A percentile compares a stretch with the other conserved stretches of the same genome.
These are phyloP conservation scores for Aldabrachelys gigantea DNA, from an alignment of 2,113 vertebrate genomes.

Conservation along the genomic window DNA sequence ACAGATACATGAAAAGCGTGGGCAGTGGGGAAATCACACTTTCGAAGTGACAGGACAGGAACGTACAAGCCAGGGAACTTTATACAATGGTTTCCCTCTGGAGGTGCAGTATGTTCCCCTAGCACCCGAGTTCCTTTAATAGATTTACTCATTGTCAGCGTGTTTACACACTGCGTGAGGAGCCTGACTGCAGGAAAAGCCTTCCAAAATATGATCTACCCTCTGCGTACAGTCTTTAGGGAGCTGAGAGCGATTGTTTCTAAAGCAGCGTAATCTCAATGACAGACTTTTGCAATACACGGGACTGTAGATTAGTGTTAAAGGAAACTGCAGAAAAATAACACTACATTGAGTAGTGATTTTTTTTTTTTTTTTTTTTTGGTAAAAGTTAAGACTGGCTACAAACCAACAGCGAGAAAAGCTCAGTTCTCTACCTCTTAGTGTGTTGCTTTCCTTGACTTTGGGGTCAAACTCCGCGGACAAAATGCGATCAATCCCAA, in stretches of 20 bases:
- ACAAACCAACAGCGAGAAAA: neutral
- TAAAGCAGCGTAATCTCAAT: neutral
- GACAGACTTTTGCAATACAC: neutral
- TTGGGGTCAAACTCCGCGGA: conserved; percentile 96
- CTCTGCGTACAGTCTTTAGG: neutral
- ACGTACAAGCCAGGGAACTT: neutral
- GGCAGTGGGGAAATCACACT: neutral
- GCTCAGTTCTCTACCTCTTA: conserved; percentile 87
- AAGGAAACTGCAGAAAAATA: neutral
- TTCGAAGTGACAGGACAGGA: neutral
- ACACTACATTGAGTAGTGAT: no score
- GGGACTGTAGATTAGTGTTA: neutral
- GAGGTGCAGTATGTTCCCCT: neutral
- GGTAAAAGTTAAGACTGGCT: neutral
- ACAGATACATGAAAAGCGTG: neutral
- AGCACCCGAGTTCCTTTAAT: neutral
- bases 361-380: no score
- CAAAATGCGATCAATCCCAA: conserved; percentile 97
- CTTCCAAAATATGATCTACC: neutral
- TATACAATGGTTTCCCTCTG: neutral
- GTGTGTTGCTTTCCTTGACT: conserved; percentile 89
- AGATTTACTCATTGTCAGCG: neutral
- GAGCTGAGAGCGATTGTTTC: neutral
- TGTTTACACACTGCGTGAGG: neutral
- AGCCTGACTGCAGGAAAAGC: neutral